phyloP scores from a whole-genome alignment of 2,888 invertebrate genomes.

The Cheilosia scutellata region DNA sequence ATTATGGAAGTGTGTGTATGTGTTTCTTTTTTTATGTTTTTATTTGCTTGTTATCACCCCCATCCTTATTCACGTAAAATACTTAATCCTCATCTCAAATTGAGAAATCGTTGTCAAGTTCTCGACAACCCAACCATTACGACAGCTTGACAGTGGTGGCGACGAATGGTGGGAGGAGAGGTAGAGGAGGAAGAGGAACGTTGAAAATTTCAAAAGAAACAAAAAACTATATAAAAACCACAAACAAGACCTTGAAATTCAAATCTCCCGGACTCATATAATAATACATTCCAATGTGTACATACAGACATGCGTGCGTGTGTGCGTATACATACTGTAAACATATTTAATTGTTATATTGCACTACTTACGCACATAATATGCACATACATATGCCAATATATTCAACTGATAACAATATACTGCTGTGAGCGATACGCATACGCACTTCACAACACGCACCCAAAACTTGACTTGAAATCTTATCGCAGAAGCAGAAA shows the following conservation, averaged over 20 bases:
- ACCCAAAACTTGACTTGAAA: conserved; percentile 54
- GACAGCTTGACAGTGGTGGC: conserved; percentile 9
- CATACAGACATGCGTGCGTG: conserved; percentile 22
- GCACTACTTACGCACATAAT: conserved; percentile 34
- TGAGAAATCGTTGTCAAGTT: conserved; percentile 46
- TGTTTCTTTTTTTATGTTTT: neutral
- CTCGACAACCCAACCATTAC: conserved; percentile 8
- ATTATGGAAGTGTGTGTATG: conserved; percentile 1
- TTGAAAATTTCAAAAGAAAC: conserved; percentile 9
- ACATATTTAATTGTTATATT: conserved; percentile 28
- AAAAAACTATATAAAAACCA: conserved; percentile 23
- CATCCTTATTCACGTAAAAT: conserved; percentile 21
- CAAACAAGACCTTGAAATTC: conserved; percentile 69
- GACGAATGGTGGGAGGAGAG: too few relatives aligned
- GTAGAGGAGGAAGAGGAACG: conserved; percentile 15
- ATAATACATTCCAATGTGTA: conserved; percentile 12
- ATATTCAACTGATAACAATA: conserved; percentile 57
- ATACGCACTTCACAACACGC: conserved; percentile 41
- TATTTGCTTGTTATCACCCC: conserved; percentile 20
- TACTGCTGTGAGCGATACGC: conserved; percentile 27
- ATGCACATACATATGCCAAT: conserved; percentile 30
- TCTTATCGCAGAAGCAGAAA: conserved; percentile 52
- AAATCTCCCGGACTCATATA: conserved; percentile 47
- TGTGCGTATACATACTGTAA: conserved; percentile 2
- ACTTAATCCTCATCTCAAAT: conserved; percentile 41